A percentile compares a stretch with the other conserved stretches of the same genome.
phyloP scores from a whole-genome alignment of 2,113 vertebrate genomes.

The Chlamydotis undulata region DNA sequence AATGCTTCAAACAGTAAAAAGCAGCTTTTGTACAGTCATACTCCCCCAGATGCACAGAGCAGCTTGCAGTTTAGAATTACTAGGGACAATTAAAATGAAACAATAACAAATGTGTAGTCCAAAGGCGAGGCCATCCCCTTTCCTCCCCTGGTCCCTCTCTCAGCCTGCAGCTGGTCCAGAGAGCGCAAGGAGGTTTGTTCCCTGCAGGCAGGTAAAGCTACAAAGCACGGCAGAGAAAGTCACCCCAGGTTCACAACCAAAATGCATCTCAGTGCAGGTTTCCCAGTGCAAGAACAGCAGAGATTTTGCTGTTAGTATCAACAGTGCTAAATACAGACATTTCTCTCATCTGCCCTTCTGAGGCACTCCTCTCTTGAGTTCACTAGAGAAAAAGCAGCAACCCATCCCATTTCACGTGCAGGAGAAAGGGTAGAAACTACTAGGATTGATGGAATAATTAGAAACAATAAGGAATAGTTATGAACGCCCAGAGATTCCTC shows the following conservation, averaged over 20 bases:
- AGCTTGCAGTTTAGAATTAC: conserved; percentile 4
- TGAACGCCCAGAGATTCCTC: background rate
- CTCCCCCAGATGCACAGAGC: background rate
- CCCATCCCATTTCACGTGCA: background rate
- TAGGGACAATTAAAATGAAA: conserved; percentile 14
- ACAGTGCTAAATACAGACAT: background rate
- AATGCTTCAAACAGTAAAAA: background rate
- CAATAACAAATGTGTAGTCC: conserved; percentile 14
- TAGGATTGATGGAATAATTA: background rate
- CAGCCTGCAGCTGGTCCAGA: background rate
- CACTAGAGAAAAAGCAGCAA: background rate
- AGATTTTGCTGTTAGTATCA: background rate
- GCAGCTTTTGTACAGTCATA: background rate
- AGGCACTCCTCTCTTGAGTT: background rate
- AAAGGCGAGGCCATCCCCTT: background rate
- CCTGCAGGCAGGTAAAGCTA: background rate
- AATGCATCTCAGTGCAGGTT: background rate
- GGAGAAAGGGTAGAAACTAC: background rate
- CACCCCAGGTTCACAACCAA: background rate
- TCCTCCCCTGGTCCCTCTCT: background rate
- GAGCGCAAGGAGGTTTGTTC: background rate
- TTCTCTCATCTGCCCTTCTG: background rate
- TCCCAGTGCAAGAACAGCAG: background rate
- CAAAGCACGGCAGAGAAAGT: background rate
- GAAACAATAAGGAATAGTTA: background rate